phyloP scores from a whole-genome alignment of 2,888 invertebrate genomes.

The Ectobius pallidus region DNA sequence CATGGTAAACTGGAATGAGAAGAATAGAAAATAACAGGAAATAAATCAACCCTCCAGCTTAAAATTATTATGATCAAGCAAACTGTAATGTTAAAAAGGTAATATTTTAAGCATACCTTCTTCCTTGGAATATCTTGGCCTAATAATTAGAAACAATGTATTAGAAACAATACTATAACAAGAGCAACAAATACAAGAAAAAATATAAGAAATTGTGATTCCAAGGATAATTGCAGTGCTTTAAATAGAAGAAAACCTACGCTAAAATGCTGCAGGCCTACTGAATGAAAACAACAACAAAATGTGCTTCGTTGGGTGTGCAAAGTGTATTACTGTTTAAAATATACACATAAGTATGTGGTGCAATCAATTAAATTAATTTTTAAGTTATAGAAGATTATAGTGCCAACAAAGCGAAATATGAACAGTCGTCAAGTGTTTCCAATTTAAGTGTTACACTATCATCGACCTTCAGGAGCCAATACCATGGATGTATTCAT shows the following conservation, averaged over 20 bases:
- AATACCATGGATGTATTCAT: too few species aligned
- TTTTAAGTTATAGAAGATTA: neutral
- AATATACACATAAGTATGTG: neutral
- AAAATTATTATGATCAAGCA: too few species aligned
- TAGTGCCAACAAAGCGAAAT: conserved; percentile 3
- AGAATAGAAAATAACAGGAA: neutral
- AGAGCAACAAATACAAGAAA: neutral
- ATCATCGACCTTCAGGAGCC: neutral
- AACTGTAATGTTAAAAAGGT: too few species aligned
- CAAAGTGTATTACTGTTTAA: conserved; percentile 6
- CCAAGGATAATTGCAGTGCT: neutral
- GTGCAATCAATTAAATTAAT: conserved; percentile 9
- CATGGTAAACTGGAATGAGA: neutral
- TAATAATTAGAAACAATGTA: neutral
- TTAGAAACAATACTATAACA: too few species aligned
- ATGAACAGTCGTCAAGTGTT: neutral
- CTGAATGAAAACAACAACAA: too few species aligned
- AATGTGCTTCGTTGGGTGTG: conserved; percentile 24
- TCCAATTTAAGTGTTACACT: neutral
- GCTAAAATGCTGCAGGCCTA: neutral
- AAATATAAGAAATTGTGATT: neutral
- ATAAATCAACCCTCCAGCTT: conserved; percentile 22
- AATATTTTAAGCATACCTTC: too few species aligned
- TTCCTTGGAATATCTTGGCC: too few species aligned
- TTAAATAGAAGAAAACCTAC: neutral